Evolutionary conservation across 2,113 vertebrate species (phyloP), one percentile per base, ranked within the genome.

Genomic region (Telmatochromis sp.): DNA sequence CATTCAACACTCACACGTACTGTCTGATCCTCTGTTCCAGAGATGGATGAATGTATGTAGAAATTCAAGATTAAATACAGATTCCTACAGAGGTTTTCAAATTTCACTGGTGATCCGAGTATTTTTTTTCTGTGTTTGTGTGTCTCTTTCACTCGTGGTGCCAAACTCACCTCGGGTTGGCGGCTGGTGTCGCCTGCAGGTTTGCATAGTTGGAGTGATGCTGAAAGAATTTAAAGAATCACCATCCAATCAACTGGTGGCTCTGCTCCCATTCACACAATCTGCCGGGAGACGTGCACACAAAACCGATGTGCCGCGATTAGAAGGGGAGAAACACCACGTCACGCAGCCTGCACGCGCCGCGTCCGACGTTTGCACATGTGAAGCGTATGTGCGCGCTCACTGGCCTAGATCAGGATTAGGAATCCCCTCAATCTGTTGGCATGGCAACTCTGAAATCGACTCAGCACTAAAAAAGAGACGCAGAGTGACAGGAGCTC

Each of bases 31-130:
- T 92, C 65, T 88, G 57, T 88, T 89, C 87, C 78, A 91, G 90
- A 94, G 89, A 92, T 95, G 93, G 95, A 89, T 96, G 95, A 95
- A 96, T 96, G 93, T 95, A 96, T 93, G 91, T 95, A 94, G 90
- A 93, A 89, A 92, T 92, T 91, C 88, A 93, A 89, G 83, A 90
- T 91, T 93, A 91, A 96, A 96, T 88, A 88, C 90, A 88, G 54
- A 95, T 91, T 95, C 91, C 93, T 93, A 94, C 85, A 85, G 91
- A 93, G 93, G 90, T 96, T 96, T 96, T 95, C 86, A 94, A 92
- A 88, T 90, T 89, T 93, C 60, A 83, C 68, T 21, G 19, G 70
- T 85, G 45, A 84, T 54, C 33, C 35, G 87, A 84, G 86, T 94
- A 40, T 45, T 91, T 90, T 58, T 81, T 3, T 73, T 73, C 17